phyloP scores from a whole-genome alignment of 2,888 invertebrate species.

The Idaea aversata region DNA sequence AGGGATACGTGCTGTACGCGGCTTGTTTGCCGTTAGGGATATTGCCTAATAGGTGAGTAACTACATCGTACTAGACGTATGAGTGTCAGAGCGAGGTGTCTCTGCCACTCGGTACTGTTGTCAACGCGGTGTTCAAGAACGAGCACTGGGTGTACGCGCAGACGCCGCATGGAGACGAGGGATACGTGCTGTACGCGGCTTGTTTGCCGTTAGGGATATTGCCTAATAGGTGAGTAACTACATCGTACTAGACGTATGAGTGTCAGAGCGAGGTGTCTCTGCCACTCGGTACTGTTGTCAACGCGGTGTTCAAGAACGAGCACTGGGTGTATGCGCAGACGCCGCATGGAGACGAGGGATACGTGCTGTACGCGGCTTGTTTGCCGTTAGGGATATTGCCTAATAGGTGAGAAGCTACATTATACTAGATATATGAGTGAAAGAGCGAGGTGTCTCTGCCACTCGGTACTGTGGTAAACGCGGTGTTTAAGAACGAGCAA shows the following conservation, averaged over 20 bases:
- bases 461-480: slow-evolving; percentile 91
- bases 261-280: slow-evolving; percentile 84
- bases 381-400: slow-evolving; percentile 88
- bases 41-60: slow-evolving; percentile 75
- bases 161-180: slow-evolving; percentile 91
- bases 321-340: slow-evolving; percentile 93
- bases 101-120: slow-evolving; percentile 90
- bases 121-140: slow-evolving; percentile 92
- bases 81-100: slow-evolving; percentile 85
- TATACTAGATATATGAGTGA: slow-evolving; percentile 87
- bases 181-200: slow-evolving; percentile 88
- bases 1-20: slow-evolving; percentile 89
- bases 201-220: slow-evolving; percentile 89
- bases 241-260: no score
- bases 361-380: slow-evolving; percentile 88
- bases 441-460: slow-evolving; percentile 86
- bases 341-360: slow-evolving; percentile 91
- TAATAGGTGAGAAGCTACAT: slow-evolving; percentile 65
- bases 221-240: slow-evolving; percentile 80
- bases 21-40: slow-evolving; percentile 90
- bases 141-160: slow-evolving; percentile 92
- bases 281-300: slow-evolving; percentile 91
- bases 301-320: slow-evolving; percentile 92
- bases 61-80: slow-evolving; percentile 85
- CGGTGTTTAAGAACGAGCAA: slow-evolving; percentile 90